A percentile compares a stretch with the other conserved stretches of the same genome.
Conservation (phyloP, 2,888 invertebrate genomes). For the Caenorhabditis uteleia region DNA sequence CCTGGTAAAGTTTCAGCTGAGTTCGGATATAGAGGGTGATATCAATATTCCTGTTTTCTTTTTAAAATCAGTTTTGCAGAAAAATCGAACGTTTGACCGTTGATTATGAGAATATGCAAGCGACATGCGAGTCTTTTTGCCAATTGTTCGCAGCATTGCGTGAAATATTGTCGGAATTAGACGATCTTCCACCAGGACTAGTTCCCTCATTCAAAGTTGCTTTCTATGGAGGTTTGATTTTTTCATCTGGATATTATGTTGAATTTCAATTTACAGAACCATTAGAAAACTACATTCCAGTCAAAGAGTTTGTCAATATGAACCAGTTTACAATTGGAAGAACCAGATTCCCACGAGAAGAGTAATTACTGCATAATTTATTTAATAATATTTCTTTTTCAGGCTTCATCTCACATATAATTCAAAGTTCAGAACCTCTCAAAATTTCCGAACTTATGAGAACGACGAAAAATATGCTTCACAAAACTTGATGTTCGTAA, state of each 20-base stretch:
- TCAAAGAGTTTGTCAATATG: conserved; percentile 13
- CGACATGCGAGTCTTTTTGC: conserved; percentile 17
- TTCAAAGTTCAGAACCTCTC: conserved; percentile 2
- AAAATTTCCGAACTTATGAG: neutral
- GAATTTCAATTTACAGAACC: conserved; percentile 9
- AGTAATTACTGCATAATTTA: neutral
- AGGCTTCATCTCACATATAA: conserved; percentile 1
- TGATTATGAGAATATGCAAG: conserved; percentile 11
- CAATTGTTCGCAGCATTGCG: conserved; percentile 10
- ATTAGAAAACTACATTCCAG: conserved; percentile 1
- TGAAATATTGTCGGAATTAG: neutral
- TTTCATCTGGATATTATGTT: neutral
- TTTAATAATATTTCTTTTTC: neutral
- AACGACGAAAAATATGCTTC: neutral
- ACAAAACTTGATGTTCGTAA: neutral
- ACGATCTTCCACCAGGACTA: conserved; percentile 10
- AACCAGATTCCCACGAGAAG: conserved; percentile 5
- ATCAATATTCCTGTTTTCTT: neutral
- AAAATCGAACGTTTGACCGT: conserved; percentile 8
- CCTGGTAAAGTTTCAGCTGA: neutral
- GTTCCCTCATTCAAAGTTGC: conserved; percentile 20
- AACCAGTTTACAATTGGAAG: conserved; percentile 4
- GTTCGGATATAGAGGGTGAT: conserved; percentile 13
- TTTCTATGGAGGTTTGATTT: conserved; percentile 9
- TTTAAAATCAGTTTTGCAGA: conserved; percentile 1